phyloP scores from a whole-genome alignment of 2,888 invertebrate species.

The Scrobipalpa costella region DNA sequence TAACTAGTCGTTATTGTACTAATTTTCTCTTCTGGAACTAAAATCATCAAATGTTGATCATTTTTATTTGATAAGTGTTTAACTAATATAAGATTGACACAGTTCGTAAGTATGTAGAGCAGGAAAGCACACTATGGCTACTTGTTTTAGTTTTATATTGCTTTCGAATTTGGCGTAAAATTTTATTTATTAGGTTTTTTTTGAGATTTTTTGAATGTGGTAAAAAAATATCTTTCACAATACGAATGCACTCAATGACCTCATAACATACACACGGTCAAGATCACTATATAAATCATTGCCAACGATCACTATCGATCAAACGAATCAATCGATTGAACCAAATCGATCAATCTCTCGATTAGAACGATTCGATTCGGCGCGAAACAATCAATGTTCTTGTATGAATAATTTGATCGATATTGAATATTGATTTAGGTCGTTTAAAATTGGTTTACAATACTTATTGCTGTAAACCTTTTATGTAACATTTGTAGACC shows the following conservation, averaged over 20 bases:
- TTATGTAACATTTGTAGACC: not conserved
- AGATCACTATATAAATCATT: constrained; percentile 69
- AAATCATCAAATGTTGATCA: no score
- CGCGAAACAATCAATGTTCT: constrained; percentile 55
- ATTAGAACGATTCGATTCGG: constrained; percentile 59
- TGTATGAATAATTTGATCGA: not conserved
- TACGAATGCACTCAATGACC: constrained; percentile 17
- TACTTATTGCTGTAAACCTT: constrained; percentile 21
- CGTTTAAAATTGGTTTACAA: not conserved
- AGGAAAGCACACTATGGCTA: no score
- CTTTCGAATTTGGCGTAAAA: no score
- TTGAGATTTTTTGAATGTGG: no score
- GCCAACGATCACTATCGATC: constrained; percentile 63
- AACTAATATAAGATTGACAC: no score
- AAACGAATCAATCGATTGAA: constrained; percentile 65
- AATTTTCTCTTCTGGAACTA: no score
- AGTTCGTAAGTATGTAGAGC: no score
- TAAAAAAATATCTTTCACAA: not conserved
- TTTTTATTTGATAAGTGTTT: no score
- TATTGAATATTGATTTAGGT: constrained; percentile 23
- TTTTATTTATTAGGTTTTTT: no score
- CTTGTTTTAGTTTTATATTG: no score
- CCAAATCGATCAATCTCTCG: constrained; percentile 70
- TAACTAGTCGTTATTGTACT: no score
- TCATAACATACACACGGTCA: constrained; percentile 50